Base-by-base conservation (phyloP, 2,888 invertebrate genomes). In the Metopia argyrocephala region DNA sequence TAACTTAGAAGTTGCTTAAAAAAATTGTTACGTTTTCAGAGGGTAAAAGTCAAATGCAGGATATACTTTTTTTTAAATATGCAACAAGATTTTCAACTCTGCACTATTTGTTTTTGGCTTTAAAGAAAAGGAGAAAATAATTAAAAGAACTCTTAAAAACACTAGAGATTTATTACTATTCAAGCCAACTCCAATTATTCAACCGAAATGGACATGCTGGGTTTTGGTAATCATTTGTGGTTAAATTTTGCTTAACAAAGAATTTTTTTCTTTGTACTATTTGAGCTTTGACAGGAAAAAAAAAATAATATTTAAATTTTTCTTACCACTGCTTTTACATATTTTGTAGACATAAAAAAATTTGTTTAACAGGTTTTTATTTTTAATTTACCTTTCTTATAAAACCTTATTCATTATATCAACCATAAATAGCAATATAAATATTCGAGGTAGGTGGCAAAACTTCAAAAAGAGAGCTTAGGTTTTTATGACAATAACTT, bases 81-180 rank as follows among this genome's bases (percentile, higher is more conserved):
- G 12, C 31, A 31, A 31, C n/a, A n/a, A n/a, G n/a, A n/a, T n/a
- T n/a, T n/a, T n/a, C n/a, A 31, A 38, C 38, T 38, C 38, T 4
- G 12, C 0, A 0, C 31, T 31, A 12, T 9, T 31, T 9, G 3
- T 1, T 1, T 12, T 15, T 38, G 9, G 9, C 12, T 38, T 2
- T 12, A 38, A 38, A 38, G 9, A 38, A 31, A 3, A 0, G 4
- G 15, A 15, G 15, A 38, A 38, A 38, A 38, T 3, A 15, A 15
- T 12, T 15, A 5, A 20, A 61, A 15, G 23, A 23, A 45, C 15
- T 18, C 20, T 27, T 48, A 64, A 64, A 64, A 9, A 20, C 20
- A 20, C 62, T 27, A 20, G 27, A 64, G 27, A 64, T 20, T 64
- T 64, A 48, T 64, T 12, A 48, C 62, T 48, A 27, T 27, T 25